Evolutionary conservation across 2,113 vertebrate species (phyloP), one percentile per base, ranked within the genome.

Genomic region (Arvicanthis niloticus): DNA sequence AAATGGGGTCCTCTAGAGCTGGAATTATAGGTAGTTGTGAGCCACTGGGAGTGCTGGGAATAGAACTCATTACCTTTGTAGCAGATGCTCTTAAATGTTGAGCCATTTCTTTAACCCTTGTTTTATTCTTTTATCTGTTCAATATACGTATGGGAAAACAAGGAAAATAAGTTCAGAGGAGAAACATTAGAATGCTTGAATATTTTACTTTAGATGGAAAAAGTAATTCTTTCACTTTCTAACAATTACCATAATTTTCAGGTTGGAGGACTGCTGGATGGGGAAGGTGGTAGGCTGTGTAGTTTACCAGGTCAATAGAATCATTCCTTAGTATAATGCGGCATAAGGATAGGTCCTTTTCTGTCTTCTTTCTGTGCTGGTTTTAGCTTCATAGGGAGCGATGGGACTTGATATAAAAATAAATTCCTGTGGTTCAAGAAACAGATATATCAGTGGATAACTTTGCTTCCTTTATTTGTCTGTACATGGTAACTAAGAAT

Each of bases 161-260:
- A 80, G 58, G 29, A 75, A 94, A 56, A 56, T 62, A 93, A 93
- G 85, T 91, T 31, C 53, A n/a, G 3, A 42, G 68, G 34, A 84
- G 3, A 78, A 88, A 84, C 42, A 60, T 85, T 40, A 31, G 70
- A 80, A 15, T 68, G 65, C 72, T 85, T 88, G 1, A 80, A 22
- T 96, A 78, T 42, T n/a, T 72, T 72, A 72, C 68, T 92, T 3
- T 76, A 68, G 76, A 22, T 95, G n/a, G n/a, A 51, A 75, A 92
- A 96, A 87, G 62, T 48, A 15, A 31, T 73, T 70, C 19, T 81
- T 72, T 91, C 19, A 76, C 84, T 84, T 48, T 91, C 0, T 91
- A 26, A 67, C 75, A 80, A 72, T 56, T 81, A 75, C 75, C 75
- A 72, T 10, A 93, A 11, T 96, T 94, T 93, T n/a, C 9, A 67